Conservation (phyloP, 2,113 vertebrate genomes). For the Nyctereutes procyonoides region DNA sequence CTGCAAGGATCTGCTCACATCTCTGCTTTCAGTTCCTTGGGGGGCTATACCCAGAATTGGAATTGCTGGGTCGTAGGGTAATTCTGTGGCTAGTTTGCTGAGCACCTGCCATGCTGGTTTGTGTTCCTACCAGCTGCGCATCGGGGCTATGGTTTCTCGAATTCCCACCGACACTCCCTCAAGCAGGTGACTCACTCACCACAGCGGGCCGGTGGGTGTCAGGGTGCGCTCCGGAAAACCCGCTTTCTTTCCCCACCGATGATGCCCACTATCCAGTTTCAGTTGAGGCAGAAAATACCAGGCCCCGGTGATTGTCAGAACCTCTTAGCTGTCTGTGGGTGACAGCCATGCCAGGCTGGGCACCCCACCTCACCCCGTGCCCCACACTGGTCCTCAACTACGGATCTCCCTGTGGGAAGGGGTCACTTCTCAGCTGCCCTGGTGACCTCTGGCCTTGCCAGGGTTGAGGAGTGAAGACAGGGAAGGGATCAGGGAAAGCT, state of each 20-base stretch:
- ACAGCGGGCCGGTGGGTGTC: not conserved
- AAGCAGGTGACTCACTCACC: not conserved
- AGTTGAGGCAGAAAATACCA: not conserved
- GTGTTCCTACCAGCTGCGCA: not conserved
- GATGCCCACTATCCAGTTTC: no score
- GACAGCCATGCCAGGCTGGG: not conserved
- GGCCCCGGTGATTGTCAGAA: not conserved
- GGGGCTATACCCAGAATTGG: not conserved
- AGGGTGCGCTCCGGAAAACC: not conserved
- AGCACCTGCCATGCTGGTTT: not conserved
- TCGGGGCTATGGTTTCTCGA: rapidly evolving
- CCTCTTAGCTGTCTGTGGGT: not conserved
- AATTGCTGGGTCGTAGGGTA: no score
- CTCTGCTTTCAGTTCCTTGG: not conserved
- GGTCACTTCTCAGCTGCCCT: not conserved
- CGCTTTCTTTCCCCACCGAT: not conserved
- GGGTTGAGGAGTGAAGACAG: not conserved
- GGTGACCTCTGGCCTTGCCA: not conserved
- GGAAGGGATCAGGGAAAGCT: not conserved
- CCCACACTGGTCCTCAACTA: not conserved
- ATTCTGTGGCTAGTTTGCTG: not conserved
- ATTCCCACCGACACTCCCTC: no score
- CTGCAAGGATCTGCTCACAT: rapidly evolving
- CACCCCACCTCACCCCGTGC: not conserved
- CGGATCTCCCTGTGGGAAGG: not conserved